Conservation (phyloP, 1,140 invertebrate genomes). For the Tribolium madens region DNA sequence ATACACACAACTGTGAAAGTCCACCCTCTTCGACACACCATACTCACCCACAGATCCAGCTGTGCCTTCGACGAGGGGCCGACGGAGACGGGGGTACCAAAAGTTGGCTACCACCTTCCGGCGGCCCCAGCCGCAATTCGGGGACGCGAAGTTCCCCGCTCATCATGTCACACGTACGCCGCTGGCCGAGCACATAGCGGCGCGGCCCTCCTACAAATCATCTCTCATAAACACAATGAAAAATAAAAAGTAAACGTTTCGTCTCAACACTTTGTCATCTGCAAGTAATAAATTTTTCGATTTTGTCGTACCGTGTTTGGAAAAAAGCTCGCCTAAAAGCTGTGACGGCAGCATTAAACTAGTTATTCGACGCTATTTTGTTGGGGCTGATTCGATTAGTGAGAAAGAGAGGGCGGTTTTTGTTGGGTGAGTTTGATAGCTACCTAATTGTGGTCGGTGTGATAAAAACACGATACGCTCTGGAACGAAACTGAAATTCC, state of each 20-base stretch:
- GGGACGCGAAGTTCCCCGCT: conserved; percentile 65
- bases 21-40: neutral
- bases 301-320: neutral
- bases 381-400: conserved; percentile 5
- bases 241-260: conserved; percentile 5
- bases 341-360: neutral
- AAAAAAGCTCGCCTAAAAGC: neutral
- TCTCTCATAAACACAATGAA: conserved; percentile 5
- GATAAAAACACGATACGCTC: conserved; percentile 13
- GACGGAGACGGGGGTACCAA: conserved; percentile 61
- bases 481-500: neutral
- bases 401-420: neutral
- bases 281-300: neutral
- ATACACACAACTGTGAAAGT: neutral
- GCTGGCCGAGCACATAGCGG: conserved; percentile 48
- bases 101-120: conserved; percentile 62
- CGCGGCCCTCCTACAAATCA: conserved; percentile 25
- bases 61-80: conserved; percentile 62
- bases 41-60: conserved; percentile 67
- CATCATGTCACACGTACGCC: conserved; percentile 51
- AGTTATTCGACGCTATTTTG: conserved; percentile 2
- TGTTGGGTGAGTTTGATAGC: neutral
- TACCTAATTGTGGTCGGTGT: conserved; percentile 3
- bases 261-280: conserved; percentile 29
- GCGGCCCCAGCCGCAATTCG: conserved; percentile 64